Percentiles rank a stretch among this genome's conserved stretches.
Conservation (phyloP, 2,888 invertebrate species). For the Helicoverpa assulta region DNA sequence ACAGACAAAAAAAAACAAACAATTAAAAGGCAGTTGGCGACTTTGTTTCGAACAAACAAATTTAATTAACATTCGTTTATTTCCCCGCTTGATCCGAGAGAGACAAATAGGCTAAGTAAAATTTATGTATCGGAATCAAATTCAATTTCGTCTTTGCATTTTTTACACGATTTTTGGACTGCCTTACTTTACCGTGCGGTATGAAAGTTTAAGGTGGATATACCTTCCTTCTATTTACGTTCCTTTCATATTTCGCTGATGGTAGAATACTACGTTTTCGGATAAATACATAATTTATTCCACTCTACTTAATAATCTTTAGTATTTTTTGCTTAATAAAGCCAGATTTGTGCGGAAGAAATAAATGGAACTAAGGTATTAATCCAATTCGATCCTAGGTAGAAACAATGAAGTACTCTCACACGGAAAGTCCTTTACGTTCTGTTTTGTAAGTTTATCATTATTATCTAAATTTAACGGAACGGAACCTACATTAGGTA, state of each 20-base stretch:
- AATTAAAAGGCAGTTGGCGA: constrained; percentile 83
- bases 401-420: too few species aligned
- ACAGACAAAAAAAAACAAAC: constrained; percentile 71
- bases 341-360: too few species aligned
- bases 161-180: constrained; percentile 87
- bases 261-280: neutral
- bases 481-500: too few species aligned
- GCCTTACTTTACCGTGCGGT: constrained; percentile 74
- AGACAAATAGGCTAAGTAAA: constrained; percentile 90
- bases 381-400: too few species aligned
- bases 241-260: neutral
- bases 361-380: too few species aligned
- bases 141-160: constrained; percentile 89
- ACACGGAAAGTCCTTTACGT: too few species aligned
- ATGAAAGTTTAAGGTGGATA: constrained; percentile 75
- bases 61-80: constrained; percentile 88
- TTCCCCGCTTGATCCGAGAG: constrained; percentile 86
- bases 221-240: constrained; percentile 45
- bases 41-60: constrained; percentile 84
- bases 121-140: constrained; percentile 90
- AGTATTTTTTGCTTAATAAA: too few species aligned
- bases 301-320: too few species aligned
- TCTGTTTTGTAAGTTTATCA: too few species aligned
- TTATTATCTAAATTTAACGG: too few species aligned
- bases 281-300: too few species aligned